phyloP scores from a whole-genome alignment of 2,113 vertebrate genomes.

The Xiphias gladius region DNA sequence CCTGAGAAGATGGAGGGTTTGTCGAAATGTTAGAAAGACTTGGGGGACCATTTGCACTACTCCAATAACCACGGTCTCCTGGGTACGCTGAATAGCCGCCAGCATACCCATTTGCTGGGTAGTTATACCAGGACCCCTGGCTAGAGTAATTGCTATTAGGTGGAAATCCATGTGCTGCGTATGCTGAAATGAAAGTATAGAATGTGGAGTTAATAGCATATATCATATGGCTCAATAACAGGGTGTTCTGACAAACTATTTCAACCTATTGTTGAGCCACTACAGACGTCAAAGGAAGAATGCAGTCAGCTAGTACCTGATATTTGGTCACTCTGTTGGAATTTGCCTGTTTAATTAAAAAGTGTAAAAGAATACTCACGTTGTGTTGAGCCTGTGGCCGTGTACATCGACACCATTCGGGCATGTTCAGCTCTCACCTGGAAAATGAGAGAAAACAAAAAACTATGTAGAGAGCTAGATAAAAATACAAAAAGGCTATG shows the following conservation, averaged over 20 bases:
- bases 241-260: conserved; percentile 60
- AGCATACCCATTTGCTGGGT: conserved; percentile 84
- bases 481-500: neutral
- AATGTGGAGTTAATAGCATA: conserved; percentile 74
- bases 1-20: conserved; percentile 86
- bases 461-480: neutral
- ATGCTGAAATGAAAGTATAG: conserved; percentile 86
- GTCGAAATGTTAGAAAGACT: conserved; percentile 85
- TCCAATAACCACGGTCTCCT: conserved; percentile 84
- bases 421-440: conserved; percentile 82
- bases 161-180: conserved; percentile 83
- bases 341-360: conserved; percentile 32
- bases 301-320: conserved; percentile 39
- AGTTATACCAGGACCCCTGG: conserved; percentile 87
- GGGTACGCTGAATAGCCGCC: conserved; percentile 85
- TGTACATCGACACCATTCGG: conserved; percentile 74
- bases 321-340: conserved; percentile 42
- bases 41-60: conserved; percentile 80
- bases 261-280: conserved; percentile 59
- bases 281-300: conserved; percentile 45
- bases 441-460: neutral
- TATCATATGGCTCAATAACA: conserved; percentile 44
- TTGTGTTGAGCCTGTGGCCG: conserved; percentile 81
- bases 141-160: conserved; percentile 86
- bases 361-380: conserved; percentile 67